phyloP scores from a whole-genome alignment of 2,113 vertebrate species.

The Acrocephalus arundinaceus region DNA sequence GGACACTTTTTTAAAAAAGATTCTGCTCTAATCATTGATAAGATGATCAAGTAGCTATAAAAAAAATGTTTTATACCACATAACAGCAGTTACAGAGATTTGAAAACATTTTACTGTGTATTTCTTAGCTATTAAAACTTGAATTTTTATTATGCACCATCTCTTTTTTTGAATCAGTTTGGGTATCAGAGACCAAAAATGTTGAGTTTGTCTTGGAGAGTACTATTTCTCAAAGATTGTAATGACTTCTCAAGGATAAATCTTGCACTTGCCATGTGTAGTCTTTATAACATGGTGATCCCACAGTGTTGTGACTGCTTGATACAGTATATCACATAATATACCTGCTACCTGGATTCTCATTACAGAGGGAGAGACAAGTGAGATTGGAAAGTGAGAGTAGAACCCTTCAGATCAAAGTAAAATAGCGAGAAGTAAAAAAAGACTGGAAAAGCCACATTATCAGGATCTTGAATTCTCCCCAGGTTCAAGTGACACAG shows the following conservation, averaged over 20 bases:
- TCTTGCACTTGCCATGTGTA: neutral
- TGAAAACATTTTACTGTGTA: neutral
- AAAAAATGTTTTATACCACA: neutral
- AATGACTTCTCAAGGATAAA: neutral
- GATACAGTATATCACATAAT: neutral
- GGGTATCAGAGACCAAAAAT: neutral
- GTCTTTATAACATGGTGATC: neutral
- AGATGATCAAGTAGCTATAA: neutral
- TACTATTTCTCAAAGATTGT: neutral
- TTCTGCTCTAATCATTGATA: neutral
- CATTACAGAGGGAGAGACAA: slow-evolving; percentile 18
- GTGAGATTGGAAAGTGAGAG: slow-evolving; percentile 35
- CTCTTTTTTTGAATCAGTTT: neutral
- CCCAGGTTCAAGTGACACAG: neutral
- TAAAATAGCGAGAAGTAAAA: neutral
- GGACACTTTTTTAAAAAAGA: neutral
- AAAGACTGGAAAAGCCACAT: slow-evolving; percentile 14
- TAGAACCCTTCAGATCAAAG: slow-evolving; percentile 22
- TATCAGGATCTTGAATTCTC: neutral
- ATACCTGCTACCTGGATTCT: neutral
- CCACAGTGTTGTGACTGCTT: neutral
- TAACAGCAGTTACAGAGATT: neutral
- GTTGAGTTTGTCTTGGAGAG: neutral
- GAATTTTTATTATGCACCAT: neutral
- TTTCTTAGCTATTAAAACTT: neutral